Base-by-base conservation (phyloP, 2,113 vertebrate genomes). In the Oncorhynchus nerka region DNA sequence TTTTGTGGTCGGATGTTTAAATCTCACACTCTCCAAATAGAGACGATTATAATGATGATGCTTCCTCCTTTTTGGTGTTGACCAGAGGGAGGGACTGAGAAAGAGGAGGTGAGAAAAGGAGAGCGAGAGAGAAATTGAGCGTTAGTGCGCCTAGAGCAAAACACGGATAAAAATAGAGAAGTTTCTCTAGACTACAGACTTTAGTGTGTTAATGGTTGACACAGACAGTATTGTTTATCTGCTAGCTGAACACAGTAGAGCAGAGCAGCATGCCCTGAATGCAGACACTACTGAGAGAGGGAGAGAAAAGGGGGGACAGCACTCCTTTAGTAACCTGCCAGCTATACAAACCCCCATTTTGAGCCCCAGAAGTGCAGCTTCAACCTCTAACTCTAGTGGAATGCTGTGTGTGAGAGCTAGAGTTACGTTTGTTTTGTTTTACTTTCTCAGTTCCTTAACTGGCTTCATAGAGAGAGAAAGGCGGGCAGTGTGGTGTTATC, bases 221-320 rank as follows among this genome's bases (percentile, higher is more conserved):
- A 51, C 49, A 16, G 51, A 55, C 51, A 19, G 34, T 20, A 22
- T 64, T 67, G 34, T 65, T 20, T 68, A 48, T 73, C n/a, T 59
- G 24, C 51, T 55, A 55, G 15, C 51, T 55, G 51, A 55, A 55
- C 49, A 48, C 51, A 48, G 69, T 32, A 74, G 72, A 13, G 19
- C n/a, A 39, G 5, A 69, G 28, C 16, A 9, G 5, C 28, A 39
- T 26, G 16, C 70, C 32, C 34, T n/a, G 20, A 59, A 1, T 1
- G 24, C 34, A 1, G 1, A 5, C 48, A 76, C 73, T 83, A 28
- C 59, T 87, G 26, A 11, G 13, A 3, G 70, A 66, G 19, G 3
- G 34, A 78, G 79, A 11, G 48, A 81, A 64, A 78, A 68, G 48
- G 78, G 72, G 86, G 86, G 0, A 74, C 78, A 79, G 80, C 77